A percentile compares a stretch with the other conserved stretches of the same genome.
These are phyloP conservation scores for Abrostola tripartita DNA, from an alignment of 2,888 invertebrate genomes.

Conservation along the genomic window DNA sequence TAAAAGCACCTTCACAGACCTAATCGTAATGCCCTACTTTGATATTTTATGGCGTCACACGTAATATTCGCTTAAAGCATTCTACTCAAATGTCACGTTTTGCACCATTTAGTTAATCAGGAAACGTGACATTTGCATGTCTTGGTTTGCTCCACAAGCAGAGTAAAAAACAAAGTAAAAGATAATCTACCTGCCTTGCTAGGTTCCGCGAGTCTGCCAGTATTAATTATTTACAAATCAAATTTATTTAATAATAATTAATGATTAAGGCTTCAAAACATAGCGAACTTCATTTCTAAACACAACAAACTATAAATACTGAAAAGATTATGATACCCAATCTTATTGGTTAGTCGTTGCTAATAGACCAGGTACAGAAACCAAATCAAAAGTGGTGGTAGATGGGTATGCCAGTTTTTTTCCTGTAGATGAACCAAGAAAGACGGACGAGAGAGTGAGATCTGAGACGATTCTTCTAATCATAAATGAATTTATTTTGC, in stretches of 20 bases:
- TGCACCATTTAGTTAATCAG: slow-evolving; percentile 44
- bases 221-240: not conserved
- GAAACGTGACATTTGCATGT: slow-evolving; percentile 59
- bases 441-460: too few relatives aligned
- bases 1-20: slow-evolving; percentile 14
- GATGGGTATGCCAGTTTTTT: too few relatives aligned
- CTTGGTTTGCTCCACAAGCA: slow-evolving; percentile 37
- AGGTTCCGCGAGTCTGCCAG: too few relatives aligned
- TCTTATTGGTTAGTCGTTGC: too few relatives aligned
- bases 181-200: not conserved
- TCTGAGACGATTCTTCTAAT: too few relatives aligned
- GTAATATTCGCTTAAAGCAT: slow-evolving; percentile 33
- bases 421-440: too few relatives aligned
- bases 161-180: slow-evolving; percentile 10
- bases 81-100: slow-evolving; percentile 59
- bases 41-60: slow-evolving; percentile 32
- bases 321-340: too few relatives aligned
- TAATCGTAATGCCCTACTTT: slow-evolving; percentile 32
- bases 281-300: too few relatives aligned
- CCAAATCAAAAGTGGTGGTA: too few relatives aligned
- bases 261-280: not conserved
- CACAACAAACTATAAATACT: too few relatives aligned
- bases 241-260: not conserved
- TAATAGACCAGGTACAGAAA: too few relatives aligned
- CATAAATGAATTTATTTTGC: too few relatives aligned